Percentiles rank a stretch among this genome's conserved stretches.
Evolutionary conservation across 2,113 vertebrate genomes (phyloP).

Genomic region (Syngnathus typhle): DNA sequence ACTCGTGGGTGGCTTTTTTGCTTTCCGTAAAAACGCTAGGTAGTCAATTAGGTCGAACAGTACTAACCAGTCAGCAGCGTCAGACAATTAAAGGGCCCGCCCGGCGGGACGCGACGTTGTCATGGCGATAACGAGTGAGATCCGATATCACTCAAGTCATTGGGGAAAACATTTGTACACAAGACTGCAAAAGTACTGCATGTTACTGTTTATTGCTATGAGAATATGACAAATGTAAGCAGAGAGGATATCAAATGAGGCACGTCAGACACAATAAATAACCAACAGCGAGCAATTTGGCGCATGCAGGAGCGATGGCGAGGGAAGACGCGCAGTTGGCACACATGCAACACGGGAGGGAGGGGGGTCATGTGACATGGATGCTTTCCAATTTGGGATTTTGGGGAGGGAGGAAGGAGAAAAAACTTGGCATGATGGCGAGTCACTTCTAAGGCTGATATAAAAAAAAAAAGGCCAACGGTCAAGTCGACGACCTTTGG

Average conservation of each 20-base stretch:
- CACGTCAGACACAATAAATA: background rate
- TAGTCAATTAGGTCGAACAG: background rate
- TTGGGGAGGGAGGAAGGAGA: too few species aligned
- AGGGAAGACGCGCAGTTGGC: background rate
- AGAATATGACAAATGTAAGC: background rate
- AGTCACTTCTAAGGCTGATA: background rate
- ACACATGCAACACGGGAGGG: background rate
- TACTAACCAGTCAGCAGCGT: constrained; percentile 4
- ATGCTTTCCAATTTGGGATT: too few species aligned
- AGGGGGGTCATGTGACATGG: too few species aligned
- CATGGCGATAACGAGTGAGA: constrained; percentile 26
- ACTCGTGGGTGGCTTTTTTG: constrained; percentile 7
- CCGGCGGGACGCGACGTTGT: constrained; percentile 20
- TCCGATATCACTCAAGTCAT: constrained; percentile 55
- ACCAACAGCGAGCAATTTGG: background rate
- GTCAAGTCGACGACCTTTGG: background rate
- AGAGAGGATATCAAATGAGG: background rate
- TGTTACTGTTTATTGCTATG: background rate
- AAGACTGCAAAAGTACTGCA: background rate
- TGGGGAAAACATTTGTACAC: constrained; percentile 5
- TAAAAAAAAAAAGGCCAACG: background rate
- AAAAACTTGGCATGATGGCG: background rate
- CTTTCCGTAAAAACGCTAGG: background rate
- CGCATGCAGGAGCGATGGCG: background rate
- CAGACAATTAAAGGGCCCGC: constrained; percentile 1